phyloP scores from a whole-genome alignment of 2,113 vertebrate species.

The Sylvia atricapilla region DNA sequence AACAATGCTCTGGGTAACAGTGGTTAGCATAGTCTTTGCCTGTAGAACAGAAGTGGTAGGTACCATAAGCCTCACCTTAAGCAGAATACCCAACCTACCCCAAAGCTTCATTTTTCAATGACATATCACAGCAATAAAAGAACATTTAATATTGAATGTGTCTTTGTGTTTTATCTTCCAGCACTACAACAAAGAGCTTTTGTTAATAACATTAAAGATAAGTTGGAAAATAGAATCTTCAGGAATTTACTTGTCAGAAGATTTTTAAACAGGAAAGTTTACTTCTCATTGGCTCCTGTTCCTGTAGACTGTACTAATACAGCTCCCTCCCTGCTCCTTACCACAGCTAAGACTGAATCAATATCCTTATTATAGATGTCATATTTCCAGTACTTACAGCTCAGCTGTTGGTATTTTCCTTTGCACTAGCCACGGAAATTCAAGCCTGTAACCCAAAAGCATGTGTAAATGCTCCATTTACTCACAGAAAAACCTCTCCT shows the following conservation, averaged over 20 bases:
- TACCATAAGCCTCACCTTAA: neutral
- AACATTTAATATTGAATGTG: neutral
- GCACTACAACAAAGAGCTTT: neutral
- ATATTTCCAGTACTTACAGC: conserved; percentile 50
- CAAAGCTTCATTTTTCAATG: neutral
- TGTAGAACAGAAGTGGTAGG: neutral
- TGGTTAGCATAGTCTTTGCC: neutral
- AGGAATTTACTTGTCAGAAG: conserved; percentile 18
- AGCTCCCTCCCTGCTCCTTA: neutral
- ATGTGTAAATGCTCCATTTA: conserved; percentile 48
- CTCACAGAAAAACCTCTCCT: conserved; percentile 5
- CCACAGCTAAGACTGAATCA: conserved; percentile 7
- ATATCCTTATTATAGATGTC: conserved; percentile 33
- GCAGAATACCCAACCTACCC: neutral
- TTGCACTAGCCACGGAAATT: conserved; percentile 16
- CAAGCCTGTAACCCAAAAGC: conserved; percentile 22
- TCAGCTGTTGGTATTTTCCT: conserved; percentile 50
- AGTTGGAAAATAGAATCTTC: conserved; percentile 16
- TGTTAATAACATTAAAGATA: neutral
- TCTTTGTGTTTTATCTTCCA: conserved; percentile 6
- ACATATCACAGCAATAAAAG: neutral
- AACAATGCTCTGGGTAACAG: neutral
- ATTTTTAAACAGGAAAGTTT: conserved; percentile 1
- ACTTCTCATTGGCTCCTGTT: conserved; percentile 32
- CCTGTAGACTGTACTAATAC: neutral